Conservation (phyloP, 2,888 invertebrate genomes). For the Zeuzera pyrina region DNA sequence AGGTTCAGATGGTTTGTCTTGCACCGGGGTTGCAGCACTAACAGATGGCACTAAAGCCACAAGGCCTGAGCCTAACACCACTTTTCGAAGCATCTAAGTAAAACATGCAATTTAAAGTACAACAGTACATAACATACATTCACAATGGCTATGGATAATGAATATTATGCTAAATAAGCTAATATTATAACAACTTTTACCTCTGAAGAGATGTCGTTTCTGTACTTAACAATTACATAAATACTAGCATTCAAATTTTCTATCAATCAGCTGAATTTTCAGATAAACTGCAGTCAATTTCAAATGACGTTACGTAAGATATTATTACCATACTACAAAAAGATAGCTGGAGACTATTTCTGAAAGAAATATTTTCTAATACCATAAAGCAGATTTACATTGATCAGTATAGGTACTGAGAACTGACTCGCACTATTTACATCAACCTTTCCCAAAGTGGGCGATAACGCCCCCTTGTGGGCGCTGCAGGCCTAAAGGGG, state of each 20-base stretch:
- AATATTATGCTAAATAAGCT: too few species aligned
- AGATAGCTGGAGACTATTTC: too few species aligned
- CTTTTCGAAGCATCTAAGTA: conserved; percentile 56
- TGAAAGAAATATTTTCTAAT: too few species aligned
- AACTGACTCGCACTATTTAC: neutral
- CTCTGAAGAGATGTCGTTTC: conserved; percentile 42
- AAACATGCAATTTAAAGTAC: too few species aligned
- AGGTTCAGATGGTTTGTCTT: conserved; percentile 28
- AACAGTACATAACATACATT: too few species aligned
- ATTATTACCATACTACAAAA: neutral
- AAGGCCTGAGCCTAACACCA: conserved; percentile 48
- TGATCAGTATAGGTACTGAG: neutral
- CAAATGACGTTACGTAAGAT: conserved; percentile 15
- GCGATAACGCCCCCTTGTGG: too few species aligned
- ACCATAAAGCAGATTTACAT: too few species aligned
- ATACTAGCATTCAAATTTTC: conserved; percentile 26
- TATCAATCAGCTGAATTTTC: conserved; percentile 31
- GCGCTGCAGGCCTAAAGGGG: too few species aligned
- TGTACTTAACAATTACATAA: conserved; percentile 45
- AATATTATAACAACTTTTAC: too few species aligned
- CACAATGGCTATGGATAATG: too few species aligned
- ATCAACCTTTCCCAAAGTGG: too few species aligned
- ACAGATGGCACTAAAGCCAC: conserved; percentile 47
- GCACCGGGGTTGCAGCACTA: conserved; percentile 45
- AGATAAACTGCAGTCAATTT: too few species aligned